Base-by-base conservation (phyloP, 2,888 invertebrate species). In the Xestia xanthographa region DNA sequence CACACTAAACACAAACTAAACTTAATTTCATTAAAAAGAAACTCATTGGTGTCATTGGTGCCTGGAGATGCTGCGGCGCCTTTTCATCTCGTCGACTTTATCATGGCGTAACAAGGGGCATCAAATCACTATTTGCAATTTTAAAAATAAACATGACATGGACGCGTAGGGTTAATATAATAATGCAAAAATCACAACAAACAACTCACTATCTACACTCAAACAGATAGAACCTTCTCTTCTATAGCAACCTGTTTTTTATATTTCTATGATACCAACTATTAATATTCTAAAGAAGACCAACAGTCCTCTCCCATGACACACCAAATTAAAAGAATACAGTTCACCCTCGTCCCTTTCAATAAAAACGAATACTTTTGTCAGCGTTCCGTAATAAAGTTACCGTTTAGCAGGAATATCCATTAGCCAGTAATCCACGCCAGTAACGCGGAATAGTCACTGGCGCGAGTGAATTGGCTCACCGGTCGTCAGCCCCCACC, bases 361-460 rank as follows among this genome's bases (percentile, higher is more conserved):
- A 53, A 53, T 70, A 62, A 29, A 50, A 77, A 17, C 5, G 20
- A 29, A 62, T 2, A 38, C 20, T 38, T 34, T 17, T 41, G 58
- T 50, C 74, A 80, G 43, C 41, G 38, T 41, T 22, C 60, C 53
- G 29, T 66, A 53, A 80, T 80, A n/a, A 66, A 79, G 60, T 60
- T 53, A 75, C n/a, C 45, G 26, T 79, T 80, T 45, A 79, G 60
- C 53, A 14, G 48, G 60, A 66, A 74, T 80, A 66, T 72, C 45
- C 74, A 60, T 80, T 66, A 80, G 38, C 38, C 50, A 75, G 60
- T 80, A 65, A 74, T 65, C 74, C 34, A 45, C 12, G 73, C 78
- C 66, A 53, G 75, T 80, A 74, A 45, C 38, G 60, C 50, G 75
- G 38, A 50, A 72, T 50, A 79, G 60, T 29, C 43, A 80, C 60